Conservation (phyloP, 2,113 vertebrate genomes). For the Chamaetylas fuelleborni region DNA sequence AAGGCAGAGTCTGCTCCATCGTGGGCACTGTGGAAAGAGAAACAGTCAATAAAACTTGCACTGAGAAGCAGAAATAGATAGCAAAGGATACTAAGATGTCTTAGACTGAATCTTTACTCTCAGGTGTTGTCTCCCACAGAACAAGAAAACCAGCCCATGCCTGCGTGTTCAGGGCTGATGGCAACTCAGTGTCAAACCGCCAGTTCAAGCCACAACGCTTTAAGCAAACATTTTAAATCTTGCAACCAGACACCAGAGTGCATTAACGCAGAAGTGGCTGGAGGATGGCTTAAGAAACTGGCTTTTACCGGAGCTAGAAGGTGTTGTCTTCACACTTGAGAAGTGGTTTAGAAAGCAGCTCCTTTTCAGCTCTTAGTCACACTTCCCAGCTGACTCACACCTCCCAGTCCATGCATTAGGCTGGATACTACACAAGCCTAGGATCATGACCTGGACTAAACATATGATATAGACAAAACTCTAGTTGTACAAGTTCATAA, state of each 20-base stretch:
- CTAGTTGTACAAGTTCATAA: not conserved
- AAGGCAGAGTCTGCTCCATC: not conserved
- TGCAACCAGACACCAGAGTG: not conserved
- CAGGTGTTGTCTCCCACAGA: not conserved
- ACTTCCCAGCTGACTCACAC: not conserved
- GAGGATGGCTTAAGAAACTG: not conserved
- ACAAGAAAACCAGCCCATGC: not conserved
- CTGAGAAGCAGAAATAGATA: not conserved
- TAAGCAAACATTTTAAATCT: not conserved
- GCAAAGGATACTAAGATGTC: not conserved
- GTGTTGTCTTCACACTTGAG: conserved; percentile 4
- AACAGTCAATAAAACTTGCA: rapidly evolving
- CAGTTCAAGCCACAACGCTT: not conserved
- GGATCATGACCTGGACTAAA: not conserved
- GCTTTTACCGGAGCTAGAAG: not conserved
- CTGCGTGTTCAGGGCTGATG: not conserved
- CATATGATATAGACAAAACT: not conserved
- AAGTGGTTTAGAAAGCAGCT: conserved; percentile 2
- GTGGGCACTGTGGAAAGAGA: not conserved
- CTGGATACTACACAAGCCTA: not conserved
- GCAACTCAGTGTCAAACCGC: not conserved
- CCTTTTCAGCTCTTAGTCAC: not conserved
- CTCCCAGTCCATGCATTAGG: not conserved
- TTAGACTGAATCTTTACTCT: not conserved
- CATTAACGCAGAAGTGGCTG: not conserved